phyloP scores from a whole-genome alignment of 2,888 invertebrate genomes.

The Thelaira solivaga region DNA sequence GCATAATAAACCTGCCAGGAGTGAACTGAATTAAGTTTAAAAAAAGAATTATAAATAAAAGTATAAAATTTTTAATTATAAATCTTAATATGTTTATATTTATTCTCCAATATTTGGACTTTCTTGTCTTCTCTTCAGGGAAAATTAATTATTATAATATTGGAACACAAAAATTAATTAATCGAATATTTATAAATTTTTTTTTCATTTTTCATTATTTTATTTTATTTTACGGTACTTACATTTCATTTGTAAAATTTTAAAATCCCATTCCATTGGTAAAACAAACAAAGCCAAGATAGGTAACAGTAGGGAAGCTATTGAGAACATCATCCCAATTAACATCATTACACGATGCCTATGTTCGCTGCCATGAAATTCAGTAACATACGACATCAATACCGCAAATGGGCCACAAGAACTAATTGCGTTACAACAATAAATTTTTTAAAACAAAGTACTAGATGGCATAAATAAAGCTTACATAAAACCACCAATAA shows the following conservation, averaged over 20 bases:
- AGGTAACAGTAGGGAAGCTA: slow-evolving; percentile 82
- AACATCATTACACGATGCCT: slow-evolving; percentile 83
- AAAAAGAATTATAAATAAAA: background rate
- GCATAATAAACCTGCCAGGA: slow-evolving; percentile 78
- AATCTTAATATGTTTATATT: too few relatives aligned
- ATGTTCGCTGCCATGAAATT: slow-evolving; percentile 83
- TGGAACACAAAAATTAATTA: too few relatives aligned
- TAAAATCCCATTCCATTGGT: slow-evolving; percentile 80
- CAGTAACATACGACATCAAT: slow-evolving; percentile 84
- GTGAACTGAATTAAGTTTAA: slow-evolving; percentile 68
- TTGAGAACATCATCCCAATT: slow-evolving; percentile 82
- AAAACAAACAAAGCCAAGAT: slow-evolving; percentile 85
- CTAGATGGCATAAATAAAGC: slow-evolving; percentile 68
- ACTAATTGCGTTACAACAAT: slow-evolving; percentile 71
- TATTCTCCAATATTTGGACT: too few relatives aligned
- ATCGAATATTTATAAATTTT: background rate
- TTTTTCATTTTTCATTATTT: background rate
- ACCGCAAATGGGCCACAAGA: slow-evolving; percentile 86
- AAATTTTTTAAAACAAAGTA: background rate
- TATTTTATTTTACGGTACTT: slow-evolving; percentile 15
- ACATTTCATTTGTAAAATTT: slow-evolving; percentile 73
- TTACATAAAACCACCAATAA: slow-evolving; percentile 86
- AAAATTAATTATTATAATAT: too few relatives aligned
- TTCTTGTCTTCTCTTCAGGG: too few relatives aligned
- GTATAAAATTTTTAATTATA: too few relatives aligned